These are phyloP conservation scores for Eupithecia subumbrata DNA, from an alignment of 2,888 invertebrate genomes.

Conservation along the genomic window DNA sequence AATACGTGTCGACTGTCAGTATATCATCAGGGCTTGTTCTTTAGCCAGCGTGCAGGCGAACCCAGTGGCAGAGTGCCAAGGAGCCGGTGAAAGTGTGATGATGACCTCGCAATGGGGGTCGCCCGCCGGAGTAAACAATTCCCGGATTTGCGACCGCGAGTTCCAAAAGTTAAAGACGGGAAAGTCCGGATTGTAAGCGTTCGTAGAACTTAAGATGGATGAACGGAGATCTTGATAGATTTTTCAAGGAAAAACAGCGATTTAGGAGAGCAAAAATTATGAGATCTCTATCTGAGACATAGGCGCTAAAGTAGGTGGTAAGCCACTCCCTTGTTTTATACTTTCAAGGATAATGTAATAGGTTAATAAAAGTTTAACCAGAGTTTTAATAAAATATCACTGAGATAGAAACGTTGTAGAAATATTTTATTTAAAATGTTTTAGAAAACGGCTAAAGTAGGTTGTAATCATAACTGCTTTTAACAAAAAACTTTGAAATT, in stretches of 20 bases:
- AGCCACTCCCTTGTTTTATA: no score
- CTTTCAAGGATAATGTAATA: no score
- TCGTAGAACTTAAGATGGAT: not conserved
- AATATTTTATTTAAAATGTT: no score
- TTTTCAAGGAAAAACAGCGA: not conserved
- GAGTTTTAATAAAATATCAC: no score
- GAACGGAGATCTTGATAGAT: not conserved
- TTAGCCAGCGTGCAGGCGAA: not conserved
- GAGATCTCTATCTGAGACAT: not conserved
- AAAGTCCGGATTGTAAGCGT: not conserved
- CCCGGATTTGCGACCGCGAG: not conserved
- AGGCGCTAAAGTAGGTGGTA: no score
- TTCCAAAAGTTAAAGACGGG: not conserved
- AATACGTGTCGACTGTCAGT: not conserved
- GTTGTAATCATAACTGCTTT: no score
- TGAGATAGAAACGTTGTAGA: no score
- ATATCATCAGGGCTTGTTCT: not conserved
- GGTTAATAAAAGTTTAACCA: no score
- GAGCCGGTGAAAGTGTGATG: constrained; percentile 14
- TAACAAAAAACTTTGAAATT: no score
- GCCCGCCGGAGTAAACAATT: constrained; percentile 1
- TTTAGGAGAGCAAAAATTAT: not conserved
- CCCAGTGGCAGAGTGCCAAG: constrained; percentile 13
- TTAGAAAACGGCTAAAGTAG: no score
- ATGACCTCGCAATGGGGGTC: constrained; percentile 12